Percentiles rank a stretch among this genome's conserved stretches.
These are phyloP conservation scores for Rhyacophila evoluta DNA, from an alignment of 2,888 invertebrate genomes.

Conservation along the genomic window DNA sequence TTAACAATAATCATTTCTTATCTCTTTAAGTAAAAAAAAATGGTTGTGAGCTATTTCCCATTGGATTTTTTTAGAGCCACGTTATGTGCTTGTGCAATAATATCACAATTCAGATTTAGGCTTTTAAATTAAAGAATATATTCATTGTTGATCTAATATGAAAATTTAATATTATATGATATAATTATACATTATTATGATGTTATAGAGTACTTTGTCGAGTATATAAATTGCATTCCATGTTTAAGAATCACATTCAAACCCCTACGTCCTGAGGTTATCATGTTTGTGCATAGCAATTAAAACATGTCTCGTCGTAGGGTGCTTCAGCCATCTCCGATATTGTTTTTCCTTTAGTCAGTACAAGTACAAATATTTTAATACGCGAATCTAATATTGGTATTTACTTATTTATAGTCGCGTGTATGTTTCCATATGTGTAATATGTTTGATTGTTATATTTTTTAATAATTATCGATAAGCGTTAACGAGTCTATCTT, in stretches of 20 bases:
- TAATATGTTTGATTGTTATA: constrained; percentile 11
- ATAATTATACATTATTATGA: constrained; percentile 74
- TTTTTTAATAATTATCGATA: constrained; percentile 17
- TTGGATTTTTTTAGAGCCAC: constrained; percentile 68
- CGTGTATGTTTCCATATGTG: constrained; percentile 51
- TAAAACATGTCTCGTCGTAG: constrained; percentile 29
- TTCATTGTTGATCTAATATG: constrained; percentile 75
- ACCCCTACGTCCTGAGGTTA: constrained; percentile 34
- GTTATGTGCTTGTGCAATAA: constrained; percentile 73
- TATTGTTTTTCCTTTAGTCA: constrained; percentile 77
- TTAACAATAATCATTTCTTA: constrained; percentile 54
- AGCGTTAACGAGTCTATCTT: constrained; percentile 26
- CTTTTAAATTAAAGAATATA: constrained; percentile 75
- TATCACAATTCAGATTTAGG: constrained; percentile 73
- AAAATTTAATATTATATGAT: constrained; percentile 72
- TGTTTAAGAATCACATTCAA: constrained; percentile 61
- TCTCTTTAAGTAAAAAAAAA: constrained; percentile 62
- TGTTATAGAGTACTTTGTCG: constrained; percentile 60
- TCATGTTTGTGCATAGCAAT: constrained; percentile 40
- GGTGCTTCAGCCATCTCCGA: constrained; percentile 48
- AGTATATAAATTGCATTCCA: constrained; percentile 70
- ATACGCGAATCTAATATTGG: constrained; percentile 70
- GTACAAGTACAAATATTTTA: constrained; percentile 86
- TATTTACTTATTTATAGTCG: constrained; percentile 70
- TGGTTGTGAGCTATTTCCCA: constrained; percentile 72